Evolutionary conservation across 2,888 invertebrate genomes (phyloP), one percentile per base, ranked within the genome.

Genomic region (Idaea biselata): DNA sequence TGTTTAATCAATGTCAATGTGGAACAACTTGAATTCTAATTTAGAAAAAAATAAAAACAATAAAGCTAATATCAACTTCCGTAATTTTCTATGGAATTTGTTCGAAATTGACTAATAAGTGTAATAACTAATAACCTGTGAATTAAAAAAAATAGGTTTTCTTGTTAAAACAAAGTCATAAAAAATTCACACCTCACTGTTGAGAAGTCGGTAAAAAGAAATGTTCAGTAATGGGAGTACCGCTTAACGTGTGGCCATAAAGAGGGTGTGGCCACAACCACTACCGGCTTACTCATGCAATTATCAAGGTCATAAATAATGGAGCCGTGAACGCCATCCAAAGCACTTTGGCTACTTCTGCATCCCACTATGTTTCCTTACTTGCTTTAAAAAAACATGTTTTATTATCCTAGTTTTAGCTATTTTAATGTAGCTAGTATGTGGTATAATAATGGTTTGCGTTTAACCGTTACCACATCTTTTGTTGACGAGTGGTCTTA

Each of bases 241-340:
- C 85, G 84, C 84, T 87, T 87, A 86, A 85, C 83, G 85, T 84
- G 79, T 84, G 82, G 79, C 83, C 81, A 88, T 91, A 91, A 91
- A 91, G 84, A 83, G 87, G 88, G 88, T 85, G 89, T 85, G 80
- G 88, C 89, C 91, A 78, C 91, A 89, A 84, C 88, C 86, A 85
- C 88, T 84, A 87, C 84, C 83, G 86, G 88, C 86, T 86, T 87
- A 85, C 84, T 86, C 88, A 80, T 89, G 91, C 90, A 91, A 91
- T 91, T 91, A 91, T 90, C 90, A 91, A 88, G 88, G 88, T 87
- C 89, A 84, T 92, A 91, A 92, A 91, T 92, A 91, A 92, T 91
- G 88, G 86, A 89, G 86, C 83, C 84, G 83, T 86, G 86, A 89
- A 87, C 83, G 84, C 86, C 82, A 86, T 88, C 87, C 89, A 89